Base-by-base conservation (phyloP, 1,140 invertebrate genomes). In the Gryon sp. region DNA sequence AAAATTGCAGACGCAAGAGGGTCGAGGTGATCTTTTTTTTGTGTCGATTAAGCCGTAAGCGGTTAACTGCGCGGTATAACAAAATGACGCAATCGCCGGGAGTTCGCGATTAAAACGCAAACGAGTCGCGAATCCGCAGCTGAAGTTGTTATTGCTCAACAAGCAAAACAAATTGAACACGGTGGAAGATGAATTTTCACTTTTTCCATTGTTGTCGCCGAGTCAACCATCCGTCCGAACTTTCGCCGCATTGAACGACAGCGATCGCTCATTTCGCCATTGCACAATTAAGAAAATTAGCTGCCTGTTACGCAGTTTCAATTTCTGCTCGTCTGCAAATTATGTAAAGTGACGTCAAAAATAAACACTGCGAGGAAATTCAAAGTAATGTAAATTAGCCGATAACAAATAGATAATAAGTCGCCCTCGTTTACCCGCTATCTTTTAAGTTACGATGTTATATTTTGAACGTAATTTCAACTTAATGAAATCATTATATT, bases 121-220 rank as follows among this genome's bases (percentile, higher is more conserved):
- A 34, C 9, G 41, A 43, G 26, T 20, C 20, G 15, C 12, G n/a
- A 36, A 36, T 24, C 16, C 9, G 9, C 30, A 26, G n/a, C n/a
- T n/a, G n/a, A n/a, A 30, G n/a, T 11, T 5, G 26, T 52, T 45
- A 60, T 53, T 74, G 45, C 20, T 36, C 26, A 30, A 55, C 32
- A n/a, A n/a, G n/a, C 45, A 55, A 52, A 74, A 57, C 60, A 57
- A 66, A 66, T 60, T 26, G 19, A 14, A 32, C 28, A 12, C 3
- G 8, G 34, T n/a, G 11, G 12, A 28, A 18, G 22, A n/a, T 2
- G 32, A 30, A 73, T 79, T 83, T 84, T 84, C 82, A 82, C 82
- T 82, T 83, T n/a, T 80, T 81, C 80, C 46, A 83, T 82, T 78
- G 82, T 83, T 66, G 65, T 76, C 48, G 22, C 9, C 7, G 38